Evolutionary conservation across 2,888 invertebrate genomes (phyloP).

Genomic region (Drosophila antonietae): DNA sequence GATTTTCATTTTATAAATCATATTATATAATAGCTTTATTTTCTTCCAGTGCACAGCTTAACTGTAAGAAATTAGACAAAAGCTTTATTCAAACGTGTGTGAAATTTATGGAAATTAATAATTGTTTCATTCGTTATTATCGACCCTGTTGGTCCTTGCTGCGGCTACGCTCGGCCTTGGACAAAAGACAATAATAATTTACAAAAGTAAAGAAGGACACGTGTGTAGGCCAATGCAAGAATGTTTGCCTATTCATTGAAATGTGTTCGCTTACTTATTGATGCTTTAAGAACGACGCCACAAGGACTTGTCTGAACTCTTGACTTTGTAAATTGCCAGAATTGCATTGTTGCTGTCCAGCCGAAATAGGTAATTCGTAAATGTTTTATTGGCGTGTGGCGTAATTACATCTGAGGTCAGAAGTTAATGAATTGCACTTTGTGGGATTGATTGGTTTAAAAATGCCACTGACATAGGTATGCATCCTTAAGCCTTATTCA

Average conservation of each 20-base stretch:
- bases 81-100: constrained; percentile 1
- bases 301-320: constrained; percentile 19
- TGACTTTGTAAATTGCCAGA: constrained; percentile 18
- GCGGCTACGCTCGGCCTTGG: not conserved
- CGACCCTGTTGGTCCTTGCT: constrained; percentile 4
- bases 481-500: not conserved
- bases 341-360: constrained; percentile 3
- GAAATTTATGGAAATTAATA: constrained; percentile 57
- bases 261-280: constrained; percentile 14
- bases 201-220: not conserved
- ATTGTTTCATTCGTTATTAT: constrained; percentile 44
- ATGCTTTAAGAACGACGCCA: constrained; percentile 27
- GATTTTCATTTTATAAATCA: not conserved
- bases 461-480: not conserved
- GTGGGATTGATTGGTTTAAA: constrained; percentile 27
- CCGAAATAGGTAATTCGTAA: constrained; percentile 31
- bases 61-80: not conserved
- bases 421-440: constrained; percentile 64
- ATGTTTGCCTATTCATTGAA: constrained; percentile 2
- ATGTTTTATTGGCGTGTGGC: constrained; percentile 48
- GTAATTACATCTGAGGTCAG: constrained; percentile 44
- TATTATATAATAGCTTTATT: not conserved
- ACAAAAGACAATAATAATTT: constrained; percentile 1
- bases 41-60: constrained; percentile 18
- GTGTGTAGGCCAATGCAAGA: not conserved